Evolutionary conservation across 2,113 vertebrate genomes (phyloP), one percentile per base, ranked within the genome.

Genomic region (Ceyx melanurus): DNA sequence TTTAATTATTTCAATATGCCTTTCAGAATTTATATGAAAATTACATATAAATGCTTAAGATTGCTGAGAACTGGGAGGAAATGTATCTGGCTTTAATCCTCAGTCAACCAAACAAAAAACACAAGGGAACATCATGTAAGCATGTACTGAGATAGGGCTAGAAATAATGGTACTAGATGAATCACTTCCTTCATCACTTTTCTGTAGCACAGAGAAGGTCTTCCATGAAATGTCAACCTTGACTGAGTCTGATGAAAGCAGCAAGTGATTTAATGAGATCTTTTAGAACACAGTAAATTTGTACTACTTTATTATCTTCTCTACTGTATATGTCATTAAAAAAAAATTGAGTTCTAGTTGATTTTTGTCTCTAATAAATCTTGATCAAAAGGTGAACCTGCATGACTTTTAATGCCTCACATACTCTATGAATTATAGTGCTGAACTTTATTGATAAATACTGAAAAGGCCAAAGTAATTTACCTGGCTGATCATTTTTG

Each of bases 361-460:
- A 60, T 54, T 91, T 87, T 88, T 58, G 18, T 84, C 35, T 62
- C 28, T 26, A 68, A 58, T 93, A 95, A 95, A 95, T 94, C 79
- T 80, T 81, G 40, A 86, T 74, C 42, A 72, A 94, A 96, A 95
- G 37, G 64, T 78, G 76, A 96, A 75, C 43, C 54, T 91, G 68
- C 68, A 60, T 7, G 29, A 76, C 60, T 92, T 96, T 70, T 80
- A 96, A 86, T 82, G 76, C 22, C n/a, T 94, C 86, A 54, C 42
- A 58, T 71, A 78, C 54, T 91, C 45, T 66, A 42, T 93, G 75
- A 94, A 71, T 90, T 90, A 93, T n/a, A 88, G 56, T 46, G 72
- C 20, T 84, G 45, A 7, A 40, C 35, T 89, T 96, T 84, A 50
- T 50, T 50, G 48, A 21, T 50, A 50, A 50, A 50, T 50, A 50